phyloP scores from a whole-genome alignment of 2,113 vertebrate genomes.

The Heliornis fulica region DNA sequence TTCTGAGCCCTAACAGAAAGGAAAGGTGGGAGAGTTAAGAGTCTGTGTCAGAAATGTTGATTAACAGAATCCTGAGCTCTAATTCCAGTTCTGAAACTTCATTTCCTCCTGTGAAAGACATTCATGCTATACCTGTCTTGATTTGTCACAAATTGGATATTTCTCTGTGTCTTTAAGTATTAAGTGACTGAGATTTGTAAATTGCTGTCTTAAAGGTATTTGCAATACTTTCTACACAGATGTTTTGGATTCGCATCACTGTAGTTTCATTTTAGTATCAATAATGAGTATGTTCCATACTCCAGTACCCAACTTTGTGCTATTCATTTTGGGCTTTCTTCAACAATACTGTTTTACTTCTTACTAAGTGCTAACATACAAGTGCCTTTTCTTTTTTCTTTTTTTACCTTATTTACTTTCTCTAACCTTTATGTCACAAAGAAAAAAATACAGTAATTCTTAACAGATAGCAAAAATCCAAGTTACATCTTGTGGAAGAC shows the following conservation, averaged over 20 bases:
- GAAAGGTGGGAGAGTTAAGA: not conserved
- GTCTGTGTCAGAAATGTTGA: not conserved
- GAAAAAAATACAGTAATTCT: not conserved
- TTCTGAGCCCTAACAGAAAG: not conserved
- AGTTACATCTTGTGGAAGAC: not conserved
- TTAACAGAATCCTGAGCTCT: not conserved
- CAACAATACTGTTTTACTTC: not conserved
- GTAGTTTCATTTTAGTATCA: not conserved
- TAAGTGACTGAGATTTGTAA: not conserved
- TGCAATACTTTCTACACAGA: not conserved
- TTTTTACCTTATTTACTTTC: not conserved
- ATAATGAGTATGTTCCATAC: not conserved
- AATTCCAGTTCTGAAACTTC: not conserved
- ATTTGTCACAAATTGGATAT: not conserved
- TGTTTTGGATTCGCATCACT: not conserved
- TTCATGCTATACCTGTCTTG: not conserved
- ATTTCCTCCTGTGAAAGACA: not conserved
- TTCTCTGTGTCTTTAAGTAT: not conserved
- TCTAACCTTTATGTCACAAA: not conserved
- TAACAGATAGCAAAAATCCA: not conserved
- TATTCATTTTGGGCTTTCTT: not conserved
- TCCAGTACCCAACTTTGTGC: not conserved
- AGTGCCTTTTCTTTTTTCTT: not conserved
- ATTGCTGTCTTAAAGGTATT: not conserved
- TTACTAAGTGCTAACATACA: not conserved